These are phyloP conservation scores for Acropternis orthonyx DNA, from an alignment of 2,797 vertebrate genomes.

Conservation along the genomic window DNA sequence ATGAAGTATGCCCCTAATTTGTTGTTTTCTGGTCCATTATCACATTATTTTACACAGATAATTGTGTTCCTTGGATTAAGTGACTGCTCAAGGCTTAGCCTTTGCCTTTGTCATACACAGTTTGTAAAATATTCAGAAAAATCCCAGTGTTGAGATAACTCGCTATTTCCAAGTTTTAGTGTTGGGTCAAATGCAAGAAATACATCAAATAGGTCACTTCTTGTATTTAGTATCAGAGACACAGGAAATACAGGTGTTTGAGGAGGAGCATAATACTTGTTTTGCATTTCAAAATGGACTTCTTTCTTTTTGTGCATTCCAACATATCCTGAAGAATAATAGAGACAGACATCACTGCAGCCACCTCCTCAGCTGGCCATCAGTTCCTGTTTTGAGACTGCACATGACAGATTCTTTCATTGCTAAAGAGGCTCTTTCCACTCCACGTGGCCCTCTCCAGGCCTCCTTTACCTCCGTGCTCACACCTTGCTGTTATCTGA, in stretches of 20 bases:
- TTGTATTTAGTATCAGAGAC: not conserved
- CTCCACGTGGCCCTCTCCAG: not conserved
- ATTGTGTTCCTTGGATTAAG: not conserved
- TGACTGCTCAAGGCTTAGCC: not conserved
- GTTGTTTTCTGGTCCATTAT: constrained; percentile 1
- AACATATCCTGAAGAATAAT: not conserved
- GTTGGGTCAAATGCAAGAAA: not conserved
- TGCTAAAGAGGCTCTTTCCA: not conserved
- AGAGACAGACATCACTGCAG: not conserved
- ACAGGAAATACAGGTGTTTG: not conserved
- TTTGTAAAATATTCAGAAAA: not conserved
- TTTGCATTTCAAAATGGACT: not conserved
- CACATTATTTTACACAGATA: not conserved
- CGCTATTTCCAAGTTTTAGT: not conserved
- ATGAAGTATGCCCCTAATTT: not conserved
- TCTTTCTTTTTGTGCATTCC: not conserved
- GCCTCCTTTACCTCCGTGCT: not conserved
- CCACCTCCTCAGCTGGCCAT: not conserved
- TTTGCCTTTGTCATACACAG: not conserved
- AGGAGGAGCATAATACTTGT: not conserved
- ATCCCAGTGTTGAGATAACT: not conserved
- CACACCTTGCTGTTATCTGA: not conserved
- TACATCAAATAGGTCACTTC: not conserved
- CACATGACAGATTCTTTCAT: rapidly evolving
- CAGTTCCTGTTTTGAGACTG: not conserved